phyloP scores from a whole-genome alignment of 2,113 vertebrate species.

The Dromiciops gliroides region DNA sequence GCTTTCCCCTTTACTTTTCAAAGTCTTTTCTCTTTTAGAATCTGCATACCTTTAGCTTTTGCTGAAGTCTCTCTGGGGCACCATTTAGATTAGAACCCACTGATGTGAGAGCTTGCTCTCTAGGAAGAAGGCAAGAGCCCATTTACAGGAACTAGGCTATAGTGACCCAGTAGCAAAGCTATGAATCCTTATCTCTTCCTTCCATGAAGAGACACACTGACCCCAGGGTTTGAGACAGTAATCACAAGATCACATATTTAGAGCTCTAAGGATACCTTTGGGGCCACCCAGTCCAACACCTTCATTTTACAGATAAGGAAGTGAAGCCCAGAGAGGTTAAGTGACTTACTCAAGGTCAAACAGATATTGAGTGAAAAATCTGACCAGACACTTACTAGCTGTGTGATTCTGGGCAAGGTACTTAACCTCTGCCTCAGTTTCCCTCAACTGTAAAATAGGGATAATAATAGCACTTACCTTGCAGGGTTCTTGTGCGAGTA shows the following conservation, averaged over 20 bases:
- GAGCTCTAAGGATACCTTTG: background rate
- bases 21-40: background rate
- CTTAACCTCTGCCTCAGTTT: background rate
- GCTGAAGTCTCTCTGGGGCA: background rate
- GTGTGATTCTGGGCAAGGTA: background rate
- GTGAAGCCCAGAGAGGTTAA: background rate
- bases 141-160: background rate
- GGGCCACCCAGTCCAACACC: background rate
- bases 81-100: background rate
- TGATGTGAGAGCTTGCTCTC: background rate
- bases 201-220: background rate
- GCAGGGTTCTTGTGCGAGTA: background rate
- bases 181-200: background rate
- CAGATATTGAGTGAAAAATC: background rate
- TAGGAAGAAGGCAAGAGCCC: background rate
- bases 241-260: background rate
- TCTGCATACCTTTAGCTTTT: background rate
- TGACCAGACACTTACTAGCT: background rate
- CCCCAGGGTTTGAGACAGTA: background rate
- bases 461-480: background rate
- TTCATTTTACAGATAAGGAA: background rate
- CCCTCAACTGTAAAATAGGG: background rate
- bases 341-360: too few species aligned
- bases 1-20: background rate
- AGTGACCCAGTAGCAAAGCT: background rate